Evolutionary conservation across 2,888 invertebrate genomes (phyloP), one percentile per base, ranked within the genome.

Genomic region (Aporophyla lueneburgensis): DNA sequence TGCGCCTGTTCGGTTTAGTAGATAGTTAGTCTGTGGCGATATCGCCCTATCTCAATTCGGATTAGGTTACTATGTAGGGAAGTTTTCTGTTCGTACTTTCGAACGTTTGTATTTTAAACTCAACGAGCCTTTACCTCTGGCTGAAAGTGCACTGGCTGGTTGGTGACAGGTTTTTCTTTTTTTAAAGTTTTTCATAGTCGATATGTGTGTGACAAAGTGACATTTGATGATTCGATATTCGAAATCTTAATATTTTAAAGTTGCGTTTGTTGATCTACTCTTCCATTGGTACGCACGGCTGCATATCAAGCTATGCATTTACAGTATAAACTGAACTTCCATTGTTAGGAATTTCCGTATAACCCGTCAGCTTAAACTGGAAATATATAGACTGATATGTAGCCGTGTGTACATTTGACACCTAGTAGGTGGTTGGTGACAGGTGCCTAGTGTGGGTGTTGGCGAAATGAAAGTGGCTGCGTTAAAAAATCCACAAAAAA

Each of bases 11-110:
- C 0, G 43, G n/a, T 59, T n/a, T 43, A 53, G 49, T 33, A 24
- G 68, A 68, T 74, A 74, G 43, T 46, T 66, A 72, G n/a, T 54
- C 73, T 78, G 73, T 66, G 49, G 46, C n/a, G 16, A 40, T 74
- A 79, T 14, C 6, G 43, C 6, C 56, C 54, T 80, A 66, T 78
- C 61, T 66, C 46, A 79, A 79, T 12, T 19, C 14, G 24, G n/a
- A 62, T 69, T 76, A 51, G n/a, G 51, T 79, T 73, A 71, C 58
- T 54, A 40, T 49, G 59, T 72, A 27, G 27, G 54, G 5, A 27
- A 61, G 6, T 43, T 51, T 66, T 56, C 21, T 7, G 49, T 49
- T 21, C 21, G 5, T 51, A 61, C 27, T 56, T 49, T 56, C 9
- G 43, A 56, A 67, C 27, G 21, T 21, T n/a, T 27, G 4, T 10